Evolutionary conservation across 2,113 vertebrate species (phyloP), one percentile per base, ranked within the genome.

Genomic region (Engystomops pustulosus): DNA sequence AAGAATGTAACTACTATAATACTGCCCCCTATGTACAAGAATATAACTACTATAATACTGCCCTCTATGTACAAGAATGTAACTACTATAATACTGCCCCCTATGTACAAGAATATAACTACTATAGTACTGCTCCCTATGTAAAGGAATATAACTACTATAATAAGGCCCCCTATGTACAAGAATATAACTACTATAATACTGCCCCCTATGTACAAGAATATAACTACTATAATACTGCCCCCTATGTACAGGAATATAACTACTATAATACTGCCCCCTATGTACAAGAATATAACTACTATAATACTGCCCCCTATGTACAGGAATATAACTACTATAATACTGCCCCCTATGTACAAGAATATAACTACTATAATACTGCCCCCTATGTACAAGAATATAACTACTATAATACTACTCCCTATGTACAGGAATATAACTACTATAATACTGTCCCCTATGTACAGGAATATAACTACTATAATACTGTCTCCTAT

Each of bases 261-360:
- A 53, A 53, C 51, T 53, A 53, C 51, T 53, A 53, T 53, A 53
- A 53, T 53, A 53, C 51, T 53, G 20, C 51, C 6, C n/a, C 51
- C 51, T 53, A n/a, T 53, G 5, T 53, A 53, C 51, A 53, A 53
- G 51, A 53, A 53, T 53, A 58, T 25, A 58, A 58, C n/a, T 11
- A 58, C 53, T 58, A 23, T 58, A 58, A 58, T 58, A 58, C 53
- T 58, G n/a, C 53, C n/a, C n/a, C 53, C 53, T 23, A 58, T 58
- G 8, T 58, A 58, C 53, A 58, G 25, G 53, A 58, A 58, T 58
- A 58, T 58, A 58, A 58, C 53, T 58, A 58, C 53, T 23, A 58
- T 58, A 58, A 58, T 58, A 58, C 20, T 25, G n/a, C 53, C 3
- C n/a, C n/a, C 53, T 58, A 58, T 58, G n/a, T 25, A 58, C 53